These are phyloP conservation scores for Steinernema scapterisci DNA, from an alignment of 2,888 invertebrate species.

Conservation along the genomic window DNA sequence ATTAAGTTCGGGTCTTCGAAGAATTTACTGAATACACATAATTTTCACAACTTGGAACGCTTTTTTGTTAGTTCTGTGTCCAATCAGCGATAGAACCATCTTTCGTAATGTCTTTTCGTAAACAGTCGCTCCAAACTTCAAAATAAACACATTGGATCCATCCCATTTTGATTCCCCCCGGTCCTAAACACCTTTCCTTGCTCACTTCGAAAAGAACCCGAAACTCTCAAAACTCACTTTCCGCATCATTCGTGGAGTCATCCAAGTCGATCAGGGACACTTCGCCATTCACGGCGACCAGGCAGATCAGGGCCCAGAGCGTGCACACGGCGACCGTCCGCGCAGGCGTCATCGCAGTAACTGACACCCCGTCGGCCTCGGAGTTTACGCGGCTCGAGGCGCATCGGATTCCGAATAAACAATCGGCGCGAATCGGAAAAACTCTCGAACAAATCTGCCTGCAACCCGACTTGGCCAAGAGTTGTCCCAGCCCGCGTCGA, in stretches of 20 bases:
- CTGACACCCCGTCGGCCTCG: not conserved
- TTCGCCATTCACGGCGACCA: not conserved
- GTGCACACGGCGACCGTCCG: slow-evolving; percentile 14
- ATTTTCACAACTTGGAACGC: no score
- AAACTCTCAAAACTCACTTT: no score
- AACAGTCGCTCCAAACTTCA: no score
- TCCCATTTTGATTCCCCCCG: no score
- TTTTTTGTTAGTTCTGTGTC: no score
- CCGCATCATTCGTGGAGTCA: slow-evolving; percentile 17
- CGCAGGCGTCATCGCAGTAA: not conserved
- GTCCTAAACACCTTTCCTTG: no score
- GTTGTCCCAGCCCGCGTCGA: slow-evolving; percentile 4
- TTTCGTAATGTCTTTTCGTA: no score
- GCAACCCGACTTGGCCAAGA: slow-evolving; percentile 6
- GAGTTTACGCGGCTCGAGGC: not conserved
- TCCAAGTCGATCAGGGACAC: slow-evolving; percentile 19
- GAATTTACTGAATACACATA: no score
- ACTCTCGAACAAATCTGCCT: slow-evolving; percentile 27
- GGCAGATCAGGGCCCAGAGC: not conserved
- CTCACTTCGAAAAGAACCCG: no score
- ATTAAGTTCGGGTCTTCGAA: no score
- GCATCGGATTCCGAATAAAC: slow-evolving; percentile 11
- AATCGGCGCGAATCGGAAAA: slow-evolving; percentile 15
- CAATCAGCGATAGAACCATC: no score
- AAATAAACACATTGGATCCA: no score